These are phyloP conservation scores for Acronicta leporina DNA, from an alignment of 2,888 invertebrate species.

Conservation along the genomic window DNA sequence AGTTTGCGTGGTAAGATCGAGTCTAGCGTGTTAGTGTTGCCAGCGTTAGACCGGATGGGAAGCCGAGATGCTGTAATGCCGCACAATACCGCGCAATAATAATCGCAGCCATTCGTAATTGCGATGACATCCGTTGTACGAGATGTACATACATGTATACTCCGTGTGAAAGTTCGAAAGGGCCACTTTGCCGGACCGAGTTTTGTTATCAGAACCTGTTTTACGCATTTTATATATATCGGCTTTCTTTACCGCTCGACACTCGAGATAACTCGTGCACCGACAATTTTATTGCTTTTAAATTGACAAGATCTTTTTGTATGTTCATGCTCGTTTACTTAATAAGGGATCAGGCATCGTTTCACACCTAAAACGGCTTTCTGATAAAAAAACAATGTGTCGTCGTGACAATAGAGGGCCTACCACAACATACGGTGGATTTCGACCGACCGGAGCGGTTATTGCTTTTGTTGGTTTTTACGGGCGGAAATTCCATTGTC, in stretches of 20 bases:
- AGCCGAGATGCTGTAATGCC: constrained; percentile 86
- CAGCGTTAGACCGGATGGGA: constrained; percentile 80
- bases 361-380: constrained; percentile 72
- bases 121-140: constrained; percentile 84
- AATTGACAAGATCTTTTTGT: constrained; percentile 70
- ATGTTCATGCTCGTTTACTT: constrained; percentile 60
- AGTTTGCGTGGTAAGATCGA: constrained; percentile 55
- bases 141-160: constrained; percentile 73
- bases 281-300: constrained; percentile 71
- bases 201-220: constrained; percentile 80
- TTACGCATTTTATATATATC: constrained; percentile 76
- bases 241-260: constrained; percentile 75
- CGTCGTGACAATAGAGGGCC: constrained; percentile 62
- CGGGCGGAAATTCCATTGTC: constrained; percentile 78
- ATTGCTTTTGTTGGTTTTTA: constrained; percentile 72
- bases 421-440: constrained; percentile 69
- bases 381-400: constrained; percentile 58
- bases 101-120: constrained; percentile 85
- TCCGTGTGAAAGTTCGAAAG: constrained; percentile 86
- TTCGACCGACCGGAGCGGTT: constrained; percentile 62
- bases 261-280: constrained; percentile 69
- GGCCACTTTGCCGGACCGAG: constrained; percentile 68
- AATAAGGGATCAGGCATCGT: constrained; percentile 66
- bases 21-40: constrained; percentile 43
- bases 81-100: constrained; percentile 86